These are phyloP conservation scores for Tenthredo distinguenda DNA, from an alignment of 2,888 invertebrate genomes.

Conservation along the genomic window DNA sequence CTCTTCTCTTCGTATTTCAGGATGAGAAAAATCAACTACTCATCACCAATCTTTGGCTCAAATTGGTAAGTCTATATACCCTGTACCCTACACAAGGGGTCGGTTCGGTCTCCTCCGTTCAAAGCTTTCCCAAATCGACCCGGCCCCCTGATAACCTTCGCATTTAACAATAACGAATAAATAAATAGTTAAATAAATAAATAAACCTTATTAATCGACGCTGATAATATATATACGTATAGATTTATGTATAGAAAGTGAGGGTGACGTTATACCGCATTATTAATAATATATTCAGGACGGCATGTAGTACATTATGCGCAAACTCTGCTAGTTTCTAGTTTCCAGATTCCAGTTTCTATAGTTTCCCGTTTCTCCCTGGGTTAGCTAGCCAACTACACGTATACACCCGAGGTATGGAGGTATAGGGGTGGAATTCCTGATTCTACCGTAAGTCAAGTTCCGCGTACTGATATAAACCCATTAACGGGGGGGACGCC, in stretches of 20 bases:
- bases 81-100: too few relatives aligned
- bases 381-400: neutral
- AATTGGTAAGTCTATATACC: slow-evolving; percentile 87
- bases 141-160: too few relatives aligned
- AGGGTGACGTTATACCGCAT: neutral
- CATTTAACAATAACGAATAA: neutral
- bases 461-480: neutral
- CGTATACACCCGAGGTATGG: neutral
- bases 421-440: neutral
- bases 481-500: neutral
- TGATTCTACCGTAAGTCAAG: neutral
- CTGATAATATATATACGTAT: neutral
- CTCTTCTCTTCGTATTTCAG: slow-evolving; percentile 81
- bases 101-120: too few relatives aligned
- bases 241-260: neutral
- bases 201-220: too few relatives aligned
- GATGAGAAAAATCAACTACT: slow-evolving; percentile 98
- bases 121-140: too few relatives aligned
- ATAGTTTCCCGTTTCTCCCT: neutral
- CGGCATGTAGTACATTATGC: neutral
- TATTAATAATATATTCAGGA: neutral
- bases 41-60: slow-evolving; percentile 97
- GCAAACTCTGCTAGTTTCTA: neutral
- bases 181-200: neutral
- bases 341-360: neutral